Base-by-base conservation (phyloP, 2,797 vertebrate genomes). In the Epinephelus awoara region DNA sequence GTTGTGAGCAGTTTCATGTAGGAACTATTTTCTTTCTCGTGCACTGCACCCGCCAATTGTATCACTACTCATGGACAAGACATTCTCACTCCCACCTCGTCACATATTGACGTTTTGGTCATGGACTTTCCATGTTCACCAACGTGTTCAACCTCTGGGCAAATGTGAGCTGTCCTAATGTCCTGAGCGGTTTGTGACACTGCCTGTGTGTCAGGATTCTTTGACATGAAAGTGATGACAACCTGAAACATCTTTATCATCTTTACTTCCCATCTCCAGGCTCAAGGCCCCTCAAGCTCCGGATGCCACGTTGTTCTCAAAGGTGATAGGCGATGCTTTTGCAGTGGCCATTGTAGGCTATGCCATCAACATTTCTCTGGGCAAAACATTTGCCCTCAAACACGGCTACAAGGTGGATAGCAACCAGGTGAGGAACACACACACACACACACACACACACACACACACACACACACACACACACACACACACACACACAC, bases 341-440 rank as follows among this genome's bases (percentile, higher is more conserved):
- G 95, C 97, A 51, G 89, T 99, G 0, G 97, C 97, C 0, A 95
- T 99, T 34, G 98, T 99, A 19, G 95, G 96, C 62, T 99, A 97
- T 0, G 97, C 97, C 91, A 97, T 99, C 67, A 97, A 91, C 86
- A 98, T 99, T 89, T 99, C 98, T 0, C 85, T 99, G 73, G 97
- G 97, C 64, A 99, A 99, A 93, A 99, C 97, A 38, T 99, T 99
- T 79, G 97, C 95, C 52, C 93, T 98, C 66, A 97, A 97, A 90
- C 94, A 98, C 0, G 97, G 97, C 79, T 99, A 99, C 94, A 97
- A 96, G 47, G 97, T 99, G 91, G 96, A 99, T 77, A 98, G 96
- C 93, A 99, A 98, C 90, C 98, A 99, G 97, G 95, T 96, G 80
- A 86, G 84, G 44, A 70, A 73, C 21, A 74, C 14, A 50, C 15